Conservation (phyloP, 2,888 invertebrate genomes). For the Argyresthia albistria region DNA sequence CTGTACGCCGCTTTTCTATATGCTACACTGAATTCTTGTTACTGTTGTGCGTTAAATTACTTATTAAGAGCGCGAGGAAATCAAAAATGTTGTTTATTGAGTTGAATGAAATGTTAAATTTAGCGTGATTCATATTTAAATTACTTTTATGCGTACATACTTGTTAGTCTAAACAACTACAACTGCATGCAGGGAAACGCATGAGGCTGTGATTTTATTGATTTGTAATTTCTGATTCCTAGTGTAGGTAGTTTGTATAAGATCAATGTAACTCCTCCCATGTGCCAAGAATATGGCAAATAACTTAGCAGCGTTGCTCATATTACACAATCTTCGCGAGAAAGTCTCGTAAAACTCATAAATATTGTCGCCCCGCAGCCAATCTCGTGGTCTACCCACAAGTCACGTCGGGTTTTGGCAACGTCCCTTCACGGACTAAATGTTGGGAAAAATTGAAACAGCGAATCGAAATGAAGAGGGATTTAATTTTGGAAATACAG, state of each 20-base stretch:
- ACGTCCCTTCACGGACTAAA: constrained; percentile 5
- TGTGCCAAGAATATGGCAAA: not conserved
- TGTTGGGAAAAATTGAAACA: constrained; percentile 23
- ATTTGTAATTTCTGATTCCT: too few relatives aligned
- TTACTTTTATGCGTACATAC: too few relatives aligned
- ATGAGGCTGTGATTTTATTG: too few relatives aligned
- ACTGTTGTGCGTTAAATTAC: not conserved
- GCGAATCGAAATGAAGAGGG: constrained; percentile 14
- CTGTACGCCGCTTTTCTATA: not conserved
- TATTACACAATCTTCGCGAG: not conserved
- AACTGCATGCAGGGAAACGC: too few relatives aligned
- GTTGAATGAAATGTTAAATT: too few relatives aligned
- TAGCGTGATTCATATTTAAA: too few relatives aligned
- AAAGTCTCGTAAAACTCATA: not conserved
- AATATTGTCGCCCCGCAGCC: not conserved
- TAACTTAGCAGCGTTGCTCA: not conserved
- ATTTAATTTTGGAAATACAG: constrained; percentile 21
- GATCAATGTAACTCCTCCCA: not conserved
- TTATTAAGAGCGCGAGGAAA: not conserved
- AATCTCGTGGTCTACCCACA: constrained; percentile 6
- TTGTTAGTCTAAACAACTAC: too few relatives aligned
- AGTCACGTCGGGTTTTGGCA: constrained; percentile 15
- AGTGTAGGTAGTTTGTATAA: not conserved
- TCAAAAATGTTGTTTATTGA: not conserved
- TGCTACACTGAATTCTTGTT: not conserved